Conservation (phyloP, 2,888 invertebrate species). For the Dasypogon diadema region DNA sequence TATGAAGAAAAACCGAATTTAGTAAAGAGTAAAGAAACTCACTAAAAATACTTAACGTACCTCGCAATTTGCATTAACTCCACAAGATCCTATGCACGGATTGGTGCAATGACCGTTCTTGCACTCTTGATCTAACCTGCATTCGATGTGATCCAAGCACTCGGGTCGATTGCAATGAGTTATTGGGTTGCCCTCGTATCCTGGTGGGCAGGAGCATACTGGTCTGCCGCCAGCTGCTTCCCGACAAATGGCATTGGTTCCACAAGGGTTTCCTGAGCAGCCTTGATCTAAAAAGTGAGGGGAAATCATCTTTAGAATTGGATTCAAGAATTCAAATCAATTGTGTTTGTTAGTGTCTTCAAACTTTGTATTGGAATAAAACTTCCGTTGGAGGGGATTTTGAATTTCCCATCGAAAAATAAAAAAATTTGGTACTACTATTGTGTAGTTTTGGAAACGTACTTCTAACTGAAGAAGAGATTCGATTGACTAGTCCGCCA, state of each 20-base stretch:
- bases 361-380: too few relatives aligned
- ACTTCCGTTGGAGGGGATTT: too few relatives aligned
- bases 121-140: conserved; percentile 78
- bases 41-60: conserved; percentile 71
- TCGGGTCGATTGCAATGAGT: conserved; percentile 80
- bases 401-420: too few relatives aligned
- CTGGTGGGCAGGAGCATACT: conserved; percentile 83
- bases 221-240: conserved; percentile 76
- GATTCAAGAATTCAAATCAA: too few relatives aligned
- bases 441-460: too few relatives aligned
- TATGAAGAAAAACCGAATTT: neutral
- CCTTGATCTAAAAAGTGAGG: conserved; percentile 59
- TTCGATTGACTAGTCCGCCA: conserved; percentile 1
- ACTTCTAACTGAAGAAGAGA: conserved; percentile 18
- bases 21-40: too few relatives aligned
- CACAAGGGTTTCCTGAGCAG: conserved; percentile 75
- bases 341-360: neutral
- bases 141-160: conserved; percentile 83
- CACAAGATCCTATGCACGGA: conserved; percentile 83
- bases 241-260: conserved; percentile 77
- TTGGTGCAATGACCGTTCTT: conserved; percentile 82
- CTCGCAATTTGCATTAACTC: conserved; percentile 81
- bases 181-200: conserved; percentile 84
- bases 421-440: too few relatives aligned
- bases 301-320: too few relatives aligned